Evolutionary conservation across 2,797 vertebrate genomes (phyloP), one percentile per base, ranked within the genome.

Genomic region (Columba guinea): DNA sequence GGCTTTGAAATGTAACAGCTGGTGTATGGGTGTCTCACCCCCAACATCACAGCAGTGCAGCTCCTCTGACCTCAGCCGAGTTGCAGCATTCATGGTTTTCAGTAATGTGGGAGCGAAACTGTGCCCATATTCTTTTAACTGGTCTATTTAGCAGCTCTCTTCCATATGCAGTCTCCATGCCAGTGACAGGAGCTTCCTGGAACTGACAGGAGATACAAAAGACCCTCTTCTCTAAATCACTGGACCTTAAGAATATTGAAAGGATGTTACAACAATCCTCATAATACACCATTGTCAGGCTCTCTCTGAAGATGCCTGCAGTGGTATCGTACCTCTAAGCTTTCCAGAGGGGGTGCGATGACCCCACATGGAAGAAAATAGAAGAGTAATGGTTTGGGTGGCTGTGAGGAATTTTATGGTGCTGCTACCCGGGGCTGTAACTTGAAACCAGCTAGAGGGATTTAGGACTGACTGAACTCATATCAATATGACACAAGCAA

Each of bases 181-280:
- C 92, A 94, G 73, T 95, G 94, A 96, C 94, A 96, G 94, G 79
- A 94, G 92, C 92, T 97, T 97, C 95, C 96, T 96, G 95, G 84
- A 96, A 87, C 92, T 97, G 96, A 96, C 94, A 93, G 58, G 82
- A 81, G 41, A 20, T 79, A 97, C 95, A 97, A 97, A 97, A 93
- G 95, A 58, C 82, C 46, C 62, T 78, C 92, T 95, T 96, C 96
- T 96, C 87, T 86, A 91, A 96, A 92, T 91, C 94, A 95, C 82
- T 96, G 95, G 94, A 96, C 95, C 96, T 96, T 92, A 95, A 93
- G 94, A 78, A 91, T 81, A 78, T 86, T 96, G 94, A 95, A 96
- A 96, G 89, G 91, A 92, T 89, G 91, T 92, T 97, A 96, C 95
- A 97, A 94, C 94, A 41, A 69, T 89, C 82, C 73, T 84, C 65